These are phyloP conservation scores for Psittacula cyanocephala DNA, from an alignment of 2,113 vertebrate species.

Conservation along the genomic window DNA sequence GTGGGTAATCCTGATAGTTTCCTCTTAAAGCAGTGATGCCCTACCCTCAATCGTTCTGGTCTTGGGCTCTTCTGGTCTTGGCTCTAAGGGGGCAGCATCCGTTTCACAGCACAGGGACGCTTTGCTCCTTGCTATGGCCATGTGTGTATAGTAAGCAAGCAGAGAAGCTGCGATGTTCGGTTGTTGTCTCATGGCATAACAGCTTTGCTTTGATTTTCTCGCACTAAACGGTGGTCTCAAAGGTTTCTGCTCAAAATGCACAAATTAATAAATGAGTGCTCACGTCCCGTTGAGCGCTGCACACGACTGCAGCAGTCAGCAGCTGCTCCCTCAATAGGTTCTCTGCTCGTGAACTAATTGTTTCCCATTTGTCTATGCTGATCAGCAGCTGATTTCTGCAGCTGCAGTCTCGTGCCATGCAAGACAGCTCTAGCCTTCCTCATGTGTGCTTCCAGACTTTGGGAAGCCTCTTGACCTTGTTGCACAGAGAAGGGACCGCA, in stretches of 20 bases:
- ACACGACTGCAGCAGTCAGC: neutral
- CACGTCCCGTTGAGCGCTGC: neutral
- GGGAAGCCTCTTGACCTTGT: neutral
- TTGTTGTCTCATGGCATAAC: neutral
- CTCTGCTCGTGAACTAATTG: neutral
- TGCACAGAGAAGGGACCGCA: rapidly evolving
- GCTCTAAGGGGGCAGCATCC: neutral
- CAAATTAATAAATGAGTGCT: neutral
- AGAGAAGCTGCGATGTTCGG: neutral
- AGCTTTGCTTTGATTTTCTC: neutral
- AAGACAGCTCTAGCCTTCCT: neutral
- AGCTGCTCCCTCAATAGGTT: neutral
- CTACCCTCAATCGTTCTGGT: neutral
- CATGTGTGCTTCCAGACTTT: neutral
- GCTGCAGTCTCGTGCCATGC: neutral
- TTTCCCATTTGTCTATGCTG: neutral
- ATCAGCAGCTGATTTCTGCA: neutral
- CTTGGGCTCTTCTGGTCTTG: neutral
- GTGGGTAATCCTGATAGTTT: neutral
- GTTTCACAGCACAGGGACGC: neutral
- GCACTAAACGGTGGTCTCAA: neutral
- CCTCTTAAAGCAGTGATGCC: neutral
- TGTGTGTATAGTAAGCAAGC: neutral
- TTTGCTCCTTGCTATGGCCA: neutral
- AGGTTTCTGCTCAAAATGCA: neutral